Conservation (phyloP, 2,113 vertebrate genomes). For the Fukomys damarensis region DNA sequence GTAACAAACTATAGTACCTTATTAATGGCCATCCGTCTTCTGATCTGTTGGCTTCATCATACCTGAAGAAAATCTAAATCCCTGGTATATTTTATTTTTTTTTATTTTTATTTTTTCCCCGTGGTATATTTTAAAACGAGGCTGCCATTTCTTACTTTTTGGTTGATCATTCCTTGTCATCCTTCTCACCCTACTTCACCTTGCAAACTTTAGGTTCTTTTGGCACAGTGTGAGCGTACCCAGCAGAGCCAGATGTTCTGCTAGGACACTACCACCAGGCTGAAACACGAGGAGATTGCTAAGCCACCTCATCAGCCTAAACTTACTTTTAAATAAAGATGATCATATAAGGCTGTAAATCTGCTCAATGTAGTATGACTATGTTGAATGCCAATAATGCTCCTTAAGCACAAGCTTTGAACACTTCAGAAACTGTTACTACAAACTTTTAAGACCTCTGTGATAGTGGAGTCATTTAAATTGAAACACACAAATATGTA, state of each 20-base stretch:
- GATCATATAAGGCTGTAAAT: constrained; percentile 77
- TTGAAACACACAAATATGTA: constrained; percentile 60
- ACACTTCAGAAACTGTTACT: not conserved
- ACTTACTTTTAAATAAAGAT: constrained; percentile 82
- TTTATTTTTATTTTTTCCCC: too few species aligned
- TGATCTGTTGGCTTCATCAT: not conserved
- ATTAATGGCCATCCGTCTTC: not conserved
- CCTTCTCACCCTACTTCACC: not conserved
- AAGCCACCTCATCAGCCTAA: constrained; percentile 66
- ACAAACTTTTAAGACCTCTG: constrained; percentile 64
- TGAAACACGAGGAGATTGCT: constrained; percentile 60
- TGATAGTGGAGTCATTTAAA: constrained; percentile 65
- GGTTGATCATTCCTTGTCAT: not conserved
- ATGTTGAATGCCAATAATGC: constrained; percentile 59
- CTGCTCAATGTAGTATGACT: constrained; percentile 74
- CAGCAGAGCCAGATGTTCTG: not conserved
- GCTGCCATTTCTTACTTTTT: not conserved
- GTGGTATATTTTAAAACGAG: not conserved
- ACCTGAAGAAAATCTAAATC: not conserved
- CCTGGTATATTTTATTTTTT: not conserved
- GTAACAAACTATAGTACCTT: too few species aligned
- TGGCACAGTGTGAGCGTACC: not conserved
- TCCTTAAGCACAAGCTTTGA: constrained; percentile 73
- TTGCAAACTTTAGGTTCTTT: constrained; percentile 11
- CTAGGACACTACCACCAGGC: not conserved